These are phyloP conservation scores for Apantesis nais DNA, from an alignment of 2,888 invertebrate genomes.

Conservation along the genomic window DNA sequence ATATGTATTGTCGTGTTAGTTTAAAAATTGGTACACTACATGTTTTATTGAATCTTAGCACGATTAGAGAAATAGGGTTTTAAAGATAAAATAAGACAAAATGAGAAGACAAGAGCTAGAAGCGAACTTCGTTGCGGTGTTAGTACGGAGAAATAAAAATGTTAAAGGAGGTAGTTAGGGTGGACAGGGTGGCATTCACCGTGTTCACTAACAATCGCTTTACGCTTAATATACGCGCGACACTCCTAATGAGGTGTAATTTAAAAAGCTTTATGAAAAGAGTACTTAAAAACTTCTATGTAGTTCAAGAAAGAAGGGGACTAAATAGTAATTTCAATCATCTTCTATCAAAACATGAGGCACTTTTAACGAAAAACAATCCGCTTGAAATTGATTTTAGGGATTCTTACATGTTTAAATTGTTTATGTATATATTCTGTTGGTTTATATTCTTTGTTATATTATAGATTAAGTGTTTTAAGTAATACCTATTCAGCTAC, in stretches of 20 bases:
- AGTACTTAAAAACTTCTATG: conserved; percentile 25
- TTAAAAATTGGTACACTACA: too few relatives aligned
- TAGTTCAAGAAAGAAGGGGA: conserved; percentile 26
- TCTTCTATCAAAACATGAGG: conserved; percentile 30
- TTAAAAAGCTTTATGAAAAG: conserved; percentile 35
- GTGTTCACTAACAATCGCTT: conserved; percentile 51
- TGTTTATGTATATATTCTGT: conserved; percentile 43
- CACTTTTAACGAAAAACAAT: conserved; percentile 23
- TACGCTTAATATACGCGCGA: conserved; percentile 52
- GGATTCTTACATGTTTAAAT: conserved; percentile 41
- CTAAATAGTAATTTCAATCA: conserved; percentile 34
- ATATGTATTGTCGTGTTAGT: too few relatives aligned
- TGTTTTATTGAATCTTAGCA: too few relatives aligned
- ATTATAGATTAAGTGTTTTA: neutral
- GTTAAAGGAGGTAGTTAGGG: conserved; percentile 50
- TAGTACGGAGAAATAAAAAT: conserved; percentile 33
- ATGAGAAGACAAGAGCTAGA: neutral
- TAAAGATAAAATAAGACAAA: conserved; percentile 2
- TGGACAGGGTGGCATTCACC: conserved; percentile 37
- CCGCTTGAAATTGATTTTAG: conserved; percentile 41
- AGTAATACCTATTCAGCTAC: neutral
- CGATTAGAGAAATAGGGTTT: neutral
- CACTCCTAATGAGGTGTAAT: conserved; percentile 54
- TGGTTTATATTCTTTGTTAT: conserved; percentile 22
- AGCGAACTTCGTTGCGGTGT: neutral